Conservation (phyloP, 2,113 vertebrate species). For the Scophthalmus maximus region DNA sequence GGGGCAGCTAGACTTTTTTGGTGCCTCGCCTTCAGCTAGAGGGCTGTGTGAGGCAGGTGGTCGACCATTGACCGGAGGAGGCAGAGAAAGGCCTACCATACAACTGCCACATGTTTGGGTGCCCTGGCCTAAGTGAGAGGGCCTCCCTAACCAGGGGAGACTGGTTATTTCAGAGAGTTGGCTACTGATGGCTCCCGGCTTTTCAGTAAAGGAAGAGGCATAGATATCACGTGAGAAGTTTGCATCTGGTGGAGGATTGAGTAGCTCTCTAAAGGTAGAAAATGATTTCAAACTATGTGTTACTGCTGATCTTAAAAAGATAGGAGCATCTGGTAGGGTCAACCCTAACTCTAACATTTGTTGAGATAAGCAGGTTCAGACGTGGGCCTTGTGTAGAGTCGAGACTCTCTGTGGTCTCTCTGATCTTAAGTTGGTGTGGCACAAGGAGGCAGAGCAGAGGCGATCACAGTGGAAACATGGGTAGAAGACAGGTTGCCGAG, state of each 20-base stretch:
- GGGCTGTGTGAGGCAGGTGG: neutral
- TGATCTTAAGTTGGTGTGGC: neutral
- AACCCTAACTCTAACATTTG: no score
- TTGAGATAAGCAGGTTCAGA: neutral
- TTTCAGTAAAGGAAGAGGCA: no score
- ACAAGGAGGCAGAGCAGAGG: neutral
- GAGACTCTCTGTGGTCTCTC: neutral
- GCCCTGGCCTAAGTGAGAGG: no score
- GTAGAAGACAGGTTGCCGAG: neutral
- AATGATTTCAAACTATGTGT: neutral
- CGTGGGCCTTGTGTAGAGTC: neutral
- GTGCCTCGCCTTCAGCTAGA: no score
- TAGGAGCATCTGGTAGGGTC: neutral
- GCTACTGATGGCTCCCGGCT: no score
- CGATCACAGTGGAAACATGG: neutral
- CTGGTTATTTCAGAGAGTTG: no score
- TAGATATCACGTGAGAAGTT: no score
- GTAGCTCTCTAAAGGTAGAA: no score
- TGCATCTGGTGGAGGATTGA: neutral
- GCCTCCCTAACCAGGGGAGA: no score
- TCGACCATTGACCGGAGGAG: neutral
- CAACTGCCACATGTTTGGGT: no score
- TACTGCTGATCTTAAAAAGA: neutral
- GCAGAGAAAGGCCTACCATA: no score
- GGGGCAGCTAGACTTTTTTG: no score